These are phyloP conservation scores for Scaptomyza montana DNA, from an alignment of 1,140 invertebrate species.

Conservation along the genomic window DNA sequence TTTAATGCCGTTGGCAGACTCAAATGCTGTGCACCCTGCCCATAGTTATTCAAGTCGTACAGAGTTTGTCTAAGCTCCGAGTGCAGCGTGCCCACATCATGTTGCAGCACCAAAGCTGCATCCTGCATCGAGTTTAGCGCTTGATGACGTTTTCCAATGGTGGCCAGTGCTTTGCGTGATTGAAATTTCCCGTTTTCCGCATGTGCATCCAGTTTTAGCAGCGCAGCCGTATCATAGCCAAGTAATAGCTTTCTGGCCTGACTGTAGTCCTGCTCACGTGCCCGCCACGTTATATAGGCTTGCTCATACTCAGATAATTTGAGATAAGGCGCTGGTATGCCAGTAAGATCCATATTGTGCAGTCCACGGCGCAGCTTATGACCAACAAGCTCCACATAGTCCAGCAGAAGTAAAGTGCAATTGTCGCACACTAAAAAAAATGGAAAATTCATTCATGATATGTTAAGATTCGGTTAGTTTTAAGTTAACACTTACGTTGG, in stretches of 20 bases:
- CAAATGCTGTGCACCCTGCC: slow-evolving; percentile 68
- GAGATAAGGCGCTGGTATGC: slow-evolving; percentile 90
- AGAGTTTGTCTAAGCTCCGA: slow-evolving; percentile 61
- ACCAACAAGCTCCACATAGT: slow-evolving; percentile 88
- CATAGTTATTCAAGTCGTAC: slow-evolving; percentile 64
- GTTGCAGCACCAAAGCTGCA: slow-evolving; percentile 46
- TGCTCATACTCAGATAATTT: slow-evolving; percentile 84
- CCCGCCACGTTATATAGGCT: slow-evolving; percentile 65
- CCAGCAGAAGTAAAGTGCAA: slow-evolving; percentile 93
- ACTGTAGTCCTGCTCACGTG: slow-evolving; percentile 83
- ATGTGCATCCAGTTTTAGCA: slow-evolving; percentile 72
- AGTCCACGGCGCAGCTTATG: slow-evolving; percentile 85
- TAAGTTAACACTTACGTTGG: slow-evolving; percentile 87
- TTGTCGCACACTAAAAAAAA: slow-evolving; percentile 94
- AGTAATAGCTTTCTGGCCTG: slow-evolving; percentile 62
- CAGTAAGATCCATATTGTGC: slow-evolving; percentile 86
- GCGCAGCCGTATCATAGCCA: slow-evolving; percentile 60
- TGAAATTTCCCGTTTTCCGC: slow-evolving; percentile 76
- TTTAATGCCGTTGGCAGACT: slow-evolving; percentile 75
- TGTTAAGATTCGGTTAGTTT: neutral
- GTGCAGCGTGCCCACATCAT: slow-evolving; percentile 40
- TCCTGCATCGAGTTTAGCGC: slow-evolving; percentile 54
- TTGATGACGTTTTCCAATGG: slow-evolving; percentile 56
- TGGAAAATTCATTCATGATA: neutral
- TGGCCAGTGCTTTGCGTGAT: slow-evolving; percentile 63